Evolutionary conservation across 1,140 invertebrate genomes (phyloP).

Genomic region (Archivesica marissinica): DNA sequence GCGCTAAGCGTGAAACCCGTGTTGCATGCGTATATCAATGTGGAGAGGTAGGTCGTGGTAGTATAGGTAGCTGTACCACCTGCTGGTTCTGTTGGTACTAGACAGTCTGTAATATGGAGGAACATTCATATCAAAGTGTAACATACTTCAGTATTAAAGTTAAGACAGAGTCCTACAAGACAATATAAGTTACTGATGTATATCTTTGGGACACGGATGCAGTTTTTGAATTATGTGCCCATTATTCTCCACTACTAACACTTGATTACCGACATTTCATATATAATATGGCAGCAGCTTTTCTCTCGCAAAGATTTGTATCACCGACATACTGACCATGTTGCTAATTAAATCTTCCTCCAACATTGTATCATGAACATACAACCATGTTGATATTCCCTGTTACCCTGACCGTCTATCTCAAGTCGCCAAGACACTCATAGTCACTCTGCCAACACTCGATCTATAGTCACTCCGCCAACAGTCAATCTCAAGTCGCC

Average conservation of each 20-base stretch:
- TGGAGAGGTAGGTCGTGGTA: not conserved
- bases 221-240: not conserved
- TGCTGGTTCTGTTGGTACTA: not conserved
- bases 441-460: too few relatives aligned
- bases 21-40: conserved; percentile 13
- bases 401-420: too few relatives aligned
- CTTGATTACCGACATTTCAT: not conserved
- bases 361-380: too few relatives aligned
- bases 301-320: too few relatives aligned
- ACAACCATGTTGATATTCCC: too few relatives aligned
- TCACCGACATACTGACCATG: too few relatives aligned
- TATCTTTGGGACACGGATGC: not conserved
- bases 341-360: too few relatives aligned
- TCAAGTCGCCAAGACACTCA: too few relatives aligned
- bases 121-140: not conserved
- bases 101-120: not conserved
- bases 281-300: not conserved
- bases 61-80: not conserved
- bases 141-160: not conserved
- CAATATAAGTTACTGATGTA: not conserved
- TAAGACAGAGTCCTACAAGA: not conserved
- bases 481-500: too few relatives aligned
- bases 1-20: not conserved
- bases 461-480: too few relatives aligned
- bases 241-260: not conserved